These are phyloP conservation scores for Apamea anceps DNA, from an alignment of 2,888 invertebrate genomes.

Conservation along the genomic window DNA sequence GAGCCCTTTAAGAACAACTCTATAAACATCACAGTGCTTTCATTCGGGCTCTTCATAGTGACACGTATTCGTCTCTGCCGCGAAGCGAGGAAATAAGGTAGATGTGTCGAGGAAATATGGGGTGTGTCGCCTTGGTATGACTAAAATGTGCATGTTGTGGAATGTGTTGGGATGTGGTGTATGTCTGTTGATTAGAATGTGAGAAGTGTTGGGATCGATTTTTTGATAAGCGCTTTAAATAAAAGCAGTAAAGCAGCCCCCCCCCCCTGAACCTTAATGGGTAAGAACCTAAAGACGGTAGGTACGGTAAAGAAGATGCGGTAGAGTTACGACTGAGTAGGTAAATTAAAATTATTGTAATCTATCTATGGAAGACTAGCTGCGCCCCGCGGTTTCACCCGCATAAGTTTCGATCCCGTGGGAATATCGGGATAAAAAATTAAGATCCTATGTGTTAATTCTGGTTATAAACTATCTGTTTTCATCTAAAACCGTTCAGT, in stretches of 20 bases:
- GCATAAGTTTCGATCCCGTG: too few species aligned
- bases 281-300: not conserved
- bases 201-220: not conserved
- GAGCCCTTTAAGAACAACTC: slow-evolving; percentile 39
- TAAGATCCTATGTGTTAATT: too few species aligned
- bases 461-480: too few species aligned
- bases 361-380: too few species aligned
- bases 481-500: too few species aligned
- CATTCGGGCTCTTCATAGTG: slow-evolving; percentile 47
- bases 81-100: not conserved
- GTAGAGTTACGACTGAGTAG: too few species aligned
- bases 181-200: not conserved
- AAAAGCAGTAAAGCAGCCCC: too few species aligned
- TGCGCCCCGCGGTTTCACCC: too few species aligned
- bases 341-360: too few species aligned
- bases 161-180: not conserved
- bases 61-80: slow-evolving; percentile 43
- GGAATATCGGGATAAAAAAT: too few species aligned
- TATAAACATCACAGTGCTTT: slow-evolving; percentile 54
- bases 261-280: not conserved
- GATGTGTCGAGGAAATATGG: too few species aligned
- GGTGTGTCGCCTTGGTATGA: not conserved
- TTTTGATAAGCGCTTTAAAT: not conserved
- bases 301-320: not conserved
- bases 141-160: not conserved